Evolutionary conservation across 64 coral and sea anemone genomes (phyloP).

Genomic region (Montipora efflorescens): DNA sequence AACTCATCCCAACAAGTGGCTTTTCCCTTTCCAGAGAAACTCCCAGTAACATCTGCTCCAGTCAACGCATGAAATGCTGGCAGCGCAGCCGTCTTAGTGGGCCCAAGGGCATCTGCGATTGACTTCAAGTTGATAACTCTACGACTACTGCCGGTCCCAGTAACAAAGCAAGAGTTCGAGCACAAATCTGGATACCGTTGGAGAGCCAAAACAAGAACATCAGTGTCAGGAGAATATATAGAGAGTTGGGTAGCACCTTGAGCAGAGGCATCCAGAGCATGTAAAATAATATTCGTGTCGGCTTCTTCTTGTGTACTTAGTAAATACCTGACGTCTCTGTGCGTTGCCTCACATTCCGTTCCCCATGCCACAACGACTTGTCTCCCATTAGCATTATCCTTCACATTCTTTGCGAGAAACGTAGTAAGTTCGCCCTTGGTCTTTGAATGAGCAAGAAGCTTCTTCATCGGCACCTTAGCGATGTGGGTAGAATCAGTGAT

Average conservation of each 20-base stretch:
- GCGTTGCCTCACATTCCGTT: constrained; percentile 63
- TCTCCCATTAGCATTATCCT: constrained; percentile 50
- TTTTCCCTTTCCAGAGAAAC: constrained; percentile 57
- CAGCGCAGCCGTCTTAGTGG: constrained; percentile 58
- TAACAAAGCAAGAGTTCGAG: constrained; percentile 40
- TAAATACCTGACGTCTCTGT: constrained; percentile 70
- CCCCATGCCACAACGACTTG: constrained; percentile 70
- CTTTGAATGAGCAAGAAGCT: constrained; percentile 60
- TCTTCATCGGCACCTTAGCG: constrained; percentile 48
- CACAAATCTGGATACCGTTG: too few species aligned
- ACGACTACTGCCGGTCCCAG: constrained; percentile 54
- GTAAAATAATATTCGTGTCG: constrained; percentile 62
- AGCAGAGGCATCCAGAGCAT: constrained; percentile 64
- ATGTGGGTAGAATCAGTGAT: constrained; percentile 56
- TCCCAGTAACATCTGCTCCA: constrained; percentile 35
- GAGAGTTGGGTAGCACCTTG: constrained; percentile 57
- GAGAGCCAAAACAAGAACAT: background rate
- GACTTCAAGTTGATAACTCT: constrained; percentile 74
- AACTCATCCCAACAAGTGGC: constrained; percentile 54
- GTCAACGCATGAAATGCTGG: constrained; percentile 55
- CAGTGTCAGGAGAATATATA: constrained; percentile 60
- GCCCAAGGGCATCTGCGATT: constrained; percentile 70
- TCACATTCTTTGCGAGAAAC: constrained; percentile 65
- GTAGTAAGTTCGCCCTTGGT: constrained; percentile 74
- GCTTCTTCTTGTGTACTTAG: constrained; percentile 68